Evolutionary conservation across 2,888 invertebrate genomes (phyloP).

Genomic region (Agrypnus murinus): DNA sequence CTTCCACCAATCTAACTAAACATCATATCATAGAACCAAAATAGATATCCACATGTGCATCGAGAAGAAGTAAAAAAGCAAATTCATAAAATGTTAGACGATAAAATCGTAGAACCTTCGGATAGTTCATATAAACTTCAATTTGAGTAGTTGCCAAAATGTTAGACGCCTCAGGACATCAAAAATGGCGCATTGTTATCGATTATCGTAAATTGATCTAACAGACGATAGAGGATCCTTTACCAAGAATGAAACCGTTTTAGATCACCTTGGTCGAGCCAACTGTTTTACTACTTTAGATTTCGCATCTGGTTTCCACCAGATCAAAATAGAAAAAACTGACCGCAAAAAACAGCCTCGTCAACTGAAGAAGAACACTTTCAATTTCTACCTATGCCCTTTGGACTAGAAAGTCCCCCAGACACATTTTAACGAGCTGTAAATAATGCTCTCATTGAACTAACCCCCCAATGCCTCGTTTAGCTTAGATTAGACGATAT

Average conservation of each 20-base stretch:
- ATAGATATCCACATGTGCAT: constrained; percentile 55
- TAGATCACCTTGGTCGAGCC: constrained; percentile 44
- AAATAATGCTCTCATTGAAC: constrained; percentile 55
- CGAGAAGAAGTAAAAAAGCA: constrained; percentile 61
- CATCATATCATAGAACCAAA: constrained; percentile 28
- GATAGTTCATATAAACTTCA: too few species aligned
- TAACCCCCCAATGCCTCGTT: constrained; percentile 42
- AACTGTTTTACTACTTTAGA: constrained; percentile 54
- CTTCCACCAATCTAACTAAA: too few species aligned
- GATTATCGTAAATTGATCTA: constrained; percentile 61
- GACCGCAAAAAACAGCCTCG: constrained; percentile 57
- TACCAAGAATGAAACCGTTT: constrained; percentile 51
- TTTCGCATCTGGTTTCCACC: constrained; percentile 56
- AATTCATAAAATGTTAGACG: constrained; percentile 59
- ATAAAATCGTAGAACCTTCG: constrained; percentile 62
- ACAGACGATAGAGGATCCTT: constrained; percentile 57
- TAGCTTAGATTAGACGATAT: constrained; percentile 63
- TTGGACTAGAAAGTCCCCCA: constrained; percentile 62
- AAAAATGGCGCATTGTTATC: too few species aligned
- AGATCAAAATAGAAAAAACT: constrained; percentile 53
- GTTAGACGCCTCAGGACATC: constrained; percentile 61
- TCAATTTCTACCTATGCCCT: constrained; percentile 56
- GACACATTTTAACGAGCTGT: constrained; percentile 64
- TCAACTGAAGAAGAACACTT: constrained; percentile 52
- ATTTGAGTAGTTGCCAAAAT: constrained; percentile 66